phyloP scores from a whole-genome alignment of 2,888 invertebrate genomes.

The Pycnomerus fuliginosus region DNA sequence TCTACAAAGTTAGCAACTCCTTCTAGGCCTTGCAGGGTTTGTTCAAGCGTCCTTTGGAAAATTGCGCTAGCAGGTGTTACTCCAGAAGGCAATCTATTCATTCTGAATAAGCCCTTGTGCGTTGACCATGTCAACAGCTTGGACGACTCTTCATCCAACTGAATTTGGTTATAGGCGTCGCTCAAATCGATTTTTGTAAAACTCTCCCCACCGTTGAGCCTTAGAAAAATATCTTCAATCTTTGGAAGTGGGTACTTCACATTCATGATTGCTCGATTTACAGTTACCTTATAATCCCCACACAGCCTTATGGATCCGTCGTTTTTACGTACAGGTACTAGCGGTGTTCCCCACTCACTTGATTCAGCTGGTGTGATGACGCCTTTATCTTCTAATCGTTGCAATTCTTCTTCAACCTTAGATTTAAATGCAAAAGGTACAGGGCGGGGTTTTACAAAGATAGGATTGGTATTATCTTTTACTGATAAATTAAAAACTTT shows the following conservation, averaged over 20 bases:
- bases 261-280: constrained; percentile 30
- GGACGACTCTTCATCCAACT: constrained; percentile 35
- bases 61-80: constrained; percentile 37
- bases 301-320: constrained; percentile 31
- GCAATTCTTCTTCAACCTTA: constrained; percentile 22
- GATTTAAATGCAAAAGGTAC: constrained; percentile 25
- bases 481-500: constrained; percentile 1
- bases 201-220: constrained; percentile 21
- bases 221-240: constrained; percentile 26
- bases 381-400: constrained; percentile 19
- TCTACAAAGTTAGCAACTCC: constrained; percentile 39
- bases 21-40: constrained; percentile 36
- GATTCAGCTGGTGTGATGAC: constrained; percentile 15
- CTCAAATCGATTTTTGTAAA: constrained; percentile 16
- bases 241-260: constrained; percentile 26
- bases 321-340: constrained; percentile 31
- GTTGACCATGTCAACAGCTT: constrained; percentile 37
- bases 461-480: not conserved
- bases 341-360: constrained; percentile 32
- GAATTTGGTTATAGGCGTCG: constrained; percentile 42
- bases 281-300: constrained; percentile 35
- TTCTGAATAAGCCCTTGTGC: constrained; percentile 41
- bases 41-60: constrained; percentile 43
- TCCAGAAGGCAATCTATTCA: constrained; percentile 44
- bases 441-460: not conserved